Evolutionary conservation across 2,888 invertebrate genomes (phyloP).

Genomic region (Mechanitis messenoides): DNA sequence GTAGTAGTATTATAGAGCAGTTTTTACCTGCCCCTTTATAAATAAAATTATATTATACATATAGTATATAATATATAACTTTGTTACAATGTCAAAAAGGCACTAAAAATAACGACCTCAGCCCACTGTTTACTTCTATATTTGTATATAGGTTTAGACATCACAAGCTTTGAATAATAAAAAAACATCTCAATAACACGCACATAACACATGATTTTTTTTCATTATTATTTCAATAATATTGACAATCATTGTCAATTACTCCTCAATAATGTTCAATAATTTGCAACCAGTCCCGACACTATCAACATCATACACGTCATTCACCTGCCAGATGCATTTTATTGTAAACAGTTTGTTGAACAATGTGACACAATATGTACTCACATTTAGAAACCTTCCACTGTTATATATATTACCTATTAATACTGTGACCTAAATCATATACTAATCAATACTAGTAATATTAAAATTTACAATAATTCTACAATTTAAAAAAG

Average conservation of each 20-base stretch:
- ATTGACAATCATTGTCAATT: too few species aligned
- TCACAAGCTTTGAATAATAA: slow-evolving; percentile 15
- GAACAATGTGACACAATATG: slow-evolving; percentile 14
- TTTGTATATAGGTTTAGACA: slow-evolving; percentile 18
- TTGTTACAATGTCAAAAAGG: slow-evolving; percentile 11
- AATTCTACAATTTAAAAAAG: too few species aligned
- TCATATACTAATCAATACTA: neutral
- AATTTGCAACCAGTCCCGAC: too few species aligned
- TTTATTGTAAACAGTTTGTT: slow-evolving; percentile 27
- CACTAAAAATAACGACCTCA: slow-evolving; percentile 17
- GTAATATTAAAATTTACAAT: too few species aligned
- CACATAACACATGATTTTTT: neutral
- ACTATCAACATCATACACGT: slow-evolving; percentile 1
- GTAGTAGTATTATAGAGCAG: too few species aligned
- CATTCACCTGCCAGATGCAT: slow-evolving; percentile 29
- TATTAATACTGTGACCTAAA: neutral
- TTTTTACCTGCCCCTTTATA: too few species aligned
- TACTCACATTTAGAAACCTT: slow-evolving; percentile 1
- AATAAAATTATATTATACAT: too few species aligned
- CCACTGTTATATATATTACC: neutral
- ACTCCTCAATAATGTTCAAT: too few species aligned
- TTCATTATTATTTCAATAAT: neutral
- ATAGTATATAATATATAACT: neutral
- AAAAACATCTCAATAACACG: slow-evolving; percentile 20
- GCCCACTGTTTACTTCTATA: slow-evolving; percentile 22